A percentile compares a stretch with the other conserved stretches of the same genome.
These are phyloP conservation scores for Paralichthys olivaceus DNA, from an alignment of 2,113 vertebrate species.

Conservation along the genomic window DNA sequence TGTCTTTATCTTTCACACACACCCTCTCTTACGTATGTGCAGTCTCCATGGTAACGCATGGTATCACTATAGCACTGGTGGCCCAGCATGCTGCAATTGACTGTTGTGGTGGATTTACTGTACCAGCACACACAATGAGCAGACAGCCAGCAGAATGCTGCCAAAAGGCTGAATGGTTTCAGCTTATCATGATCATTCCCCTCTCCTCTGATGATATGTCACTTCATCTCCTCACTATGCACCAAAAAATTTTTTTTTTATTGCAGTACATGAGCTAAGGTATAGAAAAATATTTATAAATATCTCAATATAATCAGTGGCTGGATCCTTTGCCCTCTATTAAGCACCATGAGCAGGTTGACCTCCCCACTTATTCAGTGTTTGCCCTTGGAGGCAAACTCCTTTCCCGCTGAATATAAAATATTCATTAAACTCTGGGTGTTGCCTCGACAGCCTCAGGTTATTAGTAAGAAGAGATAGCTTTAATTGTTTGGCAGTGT, in stretches of 20 bases:
- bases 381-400: slow-evolving; percentile 33
- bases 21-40: slow-evolving; percentile 70
- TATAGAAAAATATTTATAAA: slow-evolving; percentile 25
- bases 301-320: slow-evolving; percentile 28
- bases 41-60: slow-evolving; percentile 83
- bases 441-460: slow-evolving; percentile 37
- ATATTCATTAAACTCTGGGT: slow-evolving; percentile 42
- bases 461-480: slow-evolving; percentile 50
- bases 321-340: slow-evolving; percentile 37
- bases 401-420: slow-evolving; percentile 45
- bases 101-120: slow-evolving; percentile 71
- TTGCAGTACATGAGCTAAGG: no score
- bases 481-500: slow-evolving; percentile 59
- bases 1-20: slow-evolving; percentile 46
- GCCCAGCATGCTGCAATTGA: slow-evolving; percentile 62
- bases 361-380: slow-evolving; percentile 33
- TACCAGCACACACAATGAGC: slow-evolving; percentile 37
- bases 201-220: background rate
- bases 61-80: slow-evolving; percentile 74
- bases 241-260: no score
- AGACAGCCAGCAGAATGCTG: slow-evolving; percentile 37
- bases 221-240: slow-evolving; percentile 24
- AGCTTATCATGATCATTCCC: background rate
- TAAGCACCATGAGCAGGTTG: slow-evolving; percentile 49
- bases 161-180: slow-evolving; percentile 45